Base-by-base conservation (phyloP, 1,140 invertebrate species). In the Trichomalopsis sarcophagae region DNA sequence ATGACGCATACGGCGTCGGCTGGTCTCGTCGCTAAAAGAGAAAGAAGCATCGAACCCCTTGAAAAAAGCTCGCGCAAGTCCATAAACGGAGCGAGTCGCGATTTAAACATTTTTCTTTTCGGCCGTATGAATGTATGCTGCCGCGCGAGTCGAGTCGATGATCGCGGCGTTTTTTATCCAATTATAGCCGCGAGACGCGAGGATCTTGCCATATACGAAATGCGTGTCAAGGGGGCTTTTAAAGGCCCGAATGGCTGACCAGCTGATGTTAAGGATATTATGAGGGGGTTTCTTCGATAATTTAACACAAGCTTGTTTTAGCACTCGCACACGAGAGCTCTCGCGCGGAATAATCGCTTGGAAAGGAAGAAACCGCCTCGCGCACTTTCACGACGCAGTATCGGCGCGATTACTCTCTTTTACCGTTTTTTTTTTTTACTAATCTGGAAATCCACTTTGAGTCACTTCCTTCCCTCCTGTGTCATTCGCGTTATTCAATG, bases 401-500 rank as follows among this genome's bases (percentile, higher is more conserved):
- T 69, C 40, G 66, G 36, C 47, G 47, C 13, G 71, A 82, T 74
- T 82, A 82, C 47, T 76, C 36, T 82, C 55, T 76, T 76, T 82
- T 50, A 82, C 47, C 71, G 81, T 75, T 82, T n/a, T n/a, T n/a
- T n/a, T n/a, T n/a, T n/a, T n/a, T 75, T 71, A 82, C 81, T 82
- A 82, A 76, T 82, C 74, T 83, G 74, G 73, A 83, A 83, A 83
- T 77, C 27, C 62, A 77, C 74, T 69, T 77, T 77, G 82, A 77
- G n/a, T 83, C 55, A 83, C 73, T 83, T 83, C 55, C 81, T 82
- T 30, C 17, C 55, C 17, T 62, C 7, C 21, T n/a, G 6, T 62
- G 55, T n/a, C 55, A 21, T 17, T 62, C 17, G 55, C 6, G 6
- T 62, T 21, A 21, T 62, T 62, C 55, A n/a, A n/a, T 62, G n/a